Base-by-base conservation (phyloP, 1,140 invertebrate genomes). In the Apis cerana region DNA sequence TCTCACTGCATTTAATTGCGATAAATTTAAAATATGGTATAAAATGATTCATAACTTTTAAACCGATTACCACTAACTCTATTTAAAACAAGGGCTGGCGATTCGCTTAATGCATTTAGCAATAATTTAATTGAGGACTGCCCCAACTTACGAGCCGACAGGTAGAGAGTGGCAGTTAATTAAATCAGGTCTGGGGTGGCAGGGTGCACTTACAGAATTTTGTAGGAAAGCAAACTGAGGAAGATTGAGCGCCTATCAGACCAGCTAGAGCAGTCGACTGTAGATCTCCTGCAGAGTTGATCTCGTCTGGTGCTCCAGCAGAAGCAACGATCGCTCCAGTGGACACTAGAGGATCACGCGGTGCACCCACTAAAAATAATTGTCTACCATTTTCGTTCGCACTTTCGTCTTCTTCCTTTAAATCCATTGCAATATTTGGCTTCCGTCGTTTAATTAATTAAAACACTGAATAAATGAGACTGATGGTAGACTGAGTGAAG, bases 101-200 rank as follows among this genome's bases (percentile, higher is more conserved):
- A 86, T 84, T 85, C 85, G 89, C 89, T 94, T 94, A 94, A 94
- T 94, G 92, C 91, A 94, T 91, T 94, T 94, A 94, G 92, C 88
- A 94, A 94, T 94, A 94, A 94, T 94, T 94, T 94, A 92, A 94
- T 94, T 94, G 93, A 93, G 89, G 71, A 80, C 89, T 90, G 84
- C 89, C 89, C 90, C 90, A 94, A 93, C 85, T 92, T 91, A 82
- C 85, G 83, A 85, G 83, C 61, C 64, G 82, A 67, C 84, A 81
- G 59, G 83, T 72, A 89, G 88, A 91, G 86, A 90, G 85, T 85
- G 81, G 79, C 83, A 79, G 90, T 91, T 93, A 93, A 93, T 93
- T 93, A 92, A 91, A 93, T 94, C 91, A 92, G 83, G 75, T 87
- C 75, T 82, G 79, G 84, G 77, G 64, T 84, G 62, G 65, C 78